Evolutionary conservation across 2,888 invertebrate genomes (phyloP), one percentile per base, ranked within the genome.

Genomic region (Pachliopta kotzebuea): DNA sequence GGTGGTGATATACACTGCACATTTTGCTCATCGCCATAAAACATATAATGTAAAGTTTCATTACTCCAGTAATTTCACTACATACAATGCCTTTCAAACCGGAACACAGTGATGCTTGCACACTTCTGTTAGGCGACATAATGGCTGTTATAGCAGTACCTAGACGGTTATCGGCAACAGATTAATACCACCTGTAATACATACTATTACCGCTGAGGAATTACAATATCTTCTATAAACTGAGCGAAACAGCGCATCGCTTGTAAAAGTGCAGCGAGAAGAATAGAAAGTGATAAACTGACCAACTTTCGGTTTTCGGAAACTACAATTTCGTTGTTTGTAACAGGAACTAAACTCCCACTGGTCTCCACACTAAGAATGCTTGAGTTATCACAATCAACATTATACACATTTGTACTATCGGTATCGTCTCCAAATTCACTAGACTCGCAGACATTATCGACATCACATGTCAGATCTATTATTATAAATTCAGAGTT

Each of bases 161-260:
- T 37, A 37, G 37, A 37, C 14, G 37, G 11, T 37, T 3, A 14
- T 3, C 37, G 14, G 4, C 14, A 37, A 14, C 14, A 37, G 14
- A 14, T 68, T 64, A n/a, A 45, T 69, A 59, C 81, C 84, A 83
- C 37, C 14, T 37, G 11, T 80, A 79, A 74, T 81, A 79, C 72
- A 58, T n/a, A 74, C 76, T 77, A 85, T 79, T 88, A 82, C 80
- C 89, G 81, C 74, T 90, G 92, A 65, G 92, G 91, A 63, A 90
- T 80, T 66, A 91, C 91, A 76, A 91, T 93, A 73, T 94, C 93
- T 74, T 94, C 94, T 72, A 94, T 85, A 75, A 94, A 92, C 79
- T 93, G 93, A 54, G 93, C 93, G 74, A 94, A 92, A 79, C 94
- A 94, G 67, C 93, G 92, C 80, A 94, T 92, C 70, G 94, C 94